Evolutionary conservation across 2,113 vertebrate species (phyloP).

Genomic region (Circaetus gallicus): DNA sequence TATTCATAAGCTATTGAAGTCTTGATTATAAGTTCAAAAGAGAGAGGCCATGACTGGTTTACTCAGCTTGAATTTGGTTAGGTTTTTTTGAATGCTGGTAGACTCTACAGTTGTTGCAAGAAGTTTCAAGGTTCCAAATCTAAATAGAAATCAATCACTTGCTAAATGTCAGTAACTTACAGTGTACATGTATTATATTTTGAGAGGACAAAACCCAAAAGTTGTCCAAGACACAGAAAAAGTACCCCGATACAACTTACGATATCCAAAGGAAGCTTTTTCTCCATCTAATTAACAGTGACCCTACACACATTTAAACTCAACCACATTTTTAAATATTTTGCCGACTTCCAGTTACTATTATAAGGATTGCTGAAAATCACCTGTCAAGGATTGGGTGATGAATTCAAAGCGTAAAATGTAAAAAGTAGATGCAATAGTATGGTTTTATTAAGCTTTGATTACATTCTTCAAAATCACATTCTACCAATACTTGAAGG

Average conservation of each 20-base stretch:
- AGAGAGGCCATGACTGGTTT: neutral
- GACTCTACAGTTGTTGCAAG: neutral
- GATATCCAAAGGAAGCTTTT: neutral
- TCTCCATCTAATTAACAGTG: neutral
- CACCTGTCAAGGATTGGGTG: neutral
- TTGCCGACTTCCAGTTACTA: neutral
- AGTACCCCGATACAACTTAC: neutral
- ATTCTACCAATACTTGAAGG: neutral
- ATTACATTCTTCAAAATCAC: neutral
- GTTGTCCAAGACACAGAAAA: neutral
- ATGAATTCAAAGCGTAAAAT: neutral
- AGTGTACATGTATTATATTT: neutral
- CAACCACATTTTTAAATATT: neutral
- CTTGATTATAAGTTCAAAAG: neutral
- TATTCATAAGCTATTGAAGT: neutral
- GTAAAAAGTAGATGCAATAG: neutral
- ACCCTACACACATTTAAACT: neutral
- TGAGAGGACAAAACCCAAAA: neutral
- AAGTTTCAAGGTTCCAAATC: neutral
- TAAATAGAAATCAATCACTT: neutral
- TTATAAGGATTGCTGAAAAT: neutral
- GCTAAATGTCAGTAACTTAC: neutral
- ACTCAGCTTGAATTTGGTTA: neutral
- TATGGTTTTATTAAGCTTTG: neutral
- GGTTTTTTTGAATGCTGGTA: neutral